phyloP scores from a whole-genome alignment of 2,797 vertebrate species.

The Poeciliopsis gracilis region DNA sequence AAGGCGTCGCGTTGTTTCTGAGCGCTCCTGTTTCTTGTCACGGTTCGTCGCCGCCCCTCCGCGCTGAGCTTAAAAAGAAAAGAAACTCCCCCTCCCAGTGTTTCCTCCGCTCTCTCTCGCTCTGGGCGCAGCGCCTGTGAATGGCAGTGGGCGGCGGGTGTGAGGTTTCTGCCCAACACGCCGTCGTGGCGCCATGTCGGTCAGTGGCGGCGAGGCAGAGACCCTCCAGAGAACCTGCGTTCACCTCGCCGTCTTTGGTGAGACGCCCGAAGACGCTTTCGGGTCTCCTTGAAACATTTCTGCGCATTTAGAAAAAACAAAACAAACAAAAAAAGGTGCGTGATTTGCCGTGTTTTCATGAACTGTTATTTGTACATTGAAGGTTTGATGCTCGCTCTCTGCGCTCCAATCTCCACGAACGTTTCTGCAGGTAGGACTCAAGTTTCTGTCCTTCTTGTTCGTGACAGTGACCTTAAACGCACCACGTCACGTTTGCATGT shows the following conservation, averaged over 20 bases:
- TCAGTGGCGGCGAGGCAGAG: background rate
- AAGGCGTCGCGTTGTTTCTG: background rate
- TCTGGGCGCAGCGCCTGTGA: background rate
- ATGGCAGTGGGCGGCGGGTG: conserved; percentile 2
- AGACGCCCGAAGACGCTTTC: background rate
- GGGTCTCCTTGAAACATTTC: background rate
- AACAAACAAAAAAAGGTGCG: background rate
- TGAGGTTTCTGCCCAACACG: background rate
- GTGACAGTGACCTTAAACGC: background rate
- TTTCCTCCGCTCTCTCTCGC: conserved; percentile 23
- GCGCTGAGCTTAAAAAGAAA: background rate
- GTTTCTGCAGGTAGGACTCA: conserved; percentile 13
- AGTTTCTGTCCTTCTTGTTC: background rate
- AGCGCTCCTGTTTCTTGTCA: background rate
- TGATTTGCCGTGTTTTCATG: background rate
- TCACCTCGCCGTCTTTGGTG: conserved; percentile 40
- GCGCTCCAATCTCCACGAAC: background rate
- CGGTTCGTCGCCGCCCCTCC: conserved; percentile 41
- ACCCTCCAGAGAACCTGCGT: too few species aligned
- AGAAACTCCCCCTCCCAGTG: background rate
- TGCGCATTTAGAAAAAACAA: background rate
- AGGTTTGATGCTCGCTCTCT: conserved; percentile 51
- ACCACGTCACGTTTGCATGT: background rate
- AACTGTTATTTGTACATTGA: conserved; percentile 2
- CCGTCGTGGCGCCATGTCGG: conserved; percentile 27